Evolutionary conservation across 2,797 vertebrate genomes (phyloP).

Genomic region (Atherinosoma microstoma): DNA sequence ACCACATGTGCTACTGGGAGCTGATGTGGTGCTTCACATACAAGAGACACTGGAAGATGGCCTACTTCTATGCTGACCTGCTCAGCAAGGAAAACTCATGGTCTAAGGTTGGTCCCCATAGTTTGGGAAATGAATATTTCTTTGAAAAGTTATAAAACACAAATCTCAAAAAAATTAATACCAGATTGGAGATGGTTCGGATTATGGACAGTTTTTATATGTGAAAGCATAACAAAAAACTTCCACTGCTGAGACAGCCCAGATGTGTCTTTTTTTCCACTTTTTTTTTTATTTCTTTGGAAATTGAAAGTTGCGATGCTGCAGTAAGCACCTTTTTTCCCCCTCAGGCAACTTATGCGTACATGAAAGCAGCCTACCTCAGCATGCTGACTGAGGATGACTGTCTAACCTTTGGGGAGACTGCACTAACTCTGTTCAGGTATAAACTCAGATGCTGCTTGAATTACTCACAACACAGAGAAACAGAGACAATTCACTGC

Average conservation of each 20-base stretch:
- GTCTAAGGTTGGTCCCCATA: conserved; percentile 89
- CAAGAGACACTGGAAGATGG: conserved; percentile 98
- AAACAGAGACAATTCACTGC: conserved; percentile 36
- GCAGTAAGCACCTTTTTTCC: conserved; percentile 44
- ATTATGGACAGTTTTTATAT: background rate
- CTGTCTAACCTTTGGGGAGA: conserved; percentile 91
- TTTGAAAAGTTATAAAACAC: background rate
- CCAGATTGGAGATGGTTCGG: background rate
- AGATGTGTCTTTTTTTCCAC: conserved; percentile 5
- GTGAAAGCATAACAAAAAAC: background rate
- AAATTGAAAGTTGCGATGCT: conserved; percentile 31
- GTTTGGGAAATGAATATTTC: background rate
- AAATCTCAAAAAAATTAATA: background rate
- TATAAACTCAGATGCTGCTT: conserved; percentile 64
- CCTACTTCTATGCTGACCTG: conserved; percentile 96
- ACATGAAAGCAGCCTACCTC: conserved; percentile 99
- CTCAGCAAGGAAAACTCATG: conserved; percentile 97
- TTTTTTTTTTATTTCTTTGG: conserved; percentile 19
- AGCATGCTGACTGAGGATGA: conserved; percentile 94
- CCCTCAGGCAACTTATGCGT: conserved; percentile 92
- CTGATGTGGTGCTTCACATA: conserved; percentile 99
- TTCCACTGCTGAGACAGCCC: background rate
- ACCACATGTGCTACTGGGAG: conserved; percentile 99
- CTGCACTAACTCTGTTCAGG: conserved; percentile 91
- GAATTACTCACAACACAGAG: conserved; percentile 16